Conservation (phyloP, 2,113 vertebrate species). For the Acanthochromis polyacanthus region DNA sequence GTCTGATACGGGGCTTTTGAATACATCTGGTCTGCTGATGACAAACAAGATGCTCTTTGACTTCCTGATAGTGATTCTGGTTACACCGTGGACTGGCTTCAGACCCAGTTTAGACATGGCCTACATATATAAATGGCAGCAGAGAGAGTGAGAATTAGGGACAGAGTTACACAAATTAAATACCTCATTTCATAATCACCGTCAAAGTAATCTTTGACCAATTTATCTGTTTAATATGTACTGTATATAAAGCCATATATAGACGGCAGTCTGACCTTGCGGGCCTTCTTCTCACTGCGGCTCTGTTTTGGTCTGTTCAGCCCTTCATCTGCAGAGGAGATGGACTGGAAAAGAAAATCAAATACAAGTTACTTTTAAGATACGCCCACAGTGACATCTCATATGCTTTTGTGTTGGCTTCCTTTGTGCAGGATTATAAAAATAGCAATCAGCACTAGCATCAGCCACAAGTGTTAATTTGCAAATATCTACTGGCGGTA, state of each 20-base stretch:
- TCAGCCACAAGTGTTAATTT: neutral
- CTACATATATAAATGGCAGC: slow-evolving; percentile 73
- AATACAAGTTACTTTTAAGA: neutral
- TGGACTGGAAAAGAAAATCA: slow-evolving; percentile 73
- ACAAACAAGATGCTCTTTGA: slow-evolving; percentile 99
- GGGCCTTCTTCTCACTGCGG: slow-evolving; percentile 96
- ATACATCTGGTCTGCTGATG: slow-evolving; percentile 96
- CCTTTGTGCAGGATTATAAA: neutral
- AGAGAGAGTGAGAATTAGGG: neutral
- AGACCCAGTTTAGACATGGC: slow-evolving; percentile 98
- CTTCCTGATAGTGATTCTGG: slow-evolving; percentile 97
- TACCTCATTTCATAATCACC: neutral
- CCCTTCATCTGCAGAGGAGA: slow-evolving; percentile 88
- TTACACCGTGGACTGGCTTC: slow-evolving; percentile 94
- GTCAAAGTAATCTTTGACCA: neutral
- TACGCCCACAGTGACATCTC: too few species aligned
- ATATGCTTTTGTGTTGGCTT: neutral
- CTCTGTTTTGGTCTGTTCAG: slow-evolving; percentile 94
- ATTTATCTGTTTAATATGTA: neutral
- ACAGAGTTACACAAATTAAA: neutral
- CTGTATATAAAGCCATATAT: neutral
- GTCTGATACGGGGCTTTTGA: slow-evolving; percentile 96
- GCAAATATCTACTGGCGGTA: too few species aligned
- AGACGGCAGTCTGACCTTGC: slow-evolving; percentile 87
- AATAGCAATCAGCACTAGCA: neutral